Conservation (phyloP, 2,113 vertebrate species). For the Coptodon rendalli region DNA sequence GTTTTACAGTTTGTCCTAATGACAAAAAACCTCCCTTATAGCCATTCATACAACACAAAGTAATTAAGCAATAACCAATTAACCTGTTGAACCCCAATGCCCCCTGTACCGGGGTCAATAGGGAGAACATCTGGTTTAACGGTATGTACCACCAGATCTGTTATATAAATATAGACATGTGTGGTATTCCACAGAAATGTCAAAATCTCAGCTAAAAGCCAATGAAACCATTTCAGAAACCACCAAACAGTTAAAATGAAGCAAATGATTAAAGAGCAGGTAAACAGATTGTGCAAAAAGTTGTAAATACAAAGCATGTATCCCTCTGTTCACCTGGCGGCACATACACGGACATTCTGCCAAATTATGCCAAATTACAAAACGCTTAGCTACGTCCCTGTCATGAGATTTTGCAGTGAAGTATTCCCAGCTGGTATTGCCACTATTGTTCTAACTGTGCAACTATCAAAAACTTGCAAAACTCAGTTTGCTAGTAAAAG, state of each 20-base stretch:
- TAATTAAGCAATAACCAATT: background rate
- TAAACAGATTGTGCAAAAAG: background rate
- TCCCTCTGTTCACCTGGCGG: background rate
- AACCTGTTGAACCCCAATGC: background rate
- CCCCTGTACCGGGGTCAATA: background rate
- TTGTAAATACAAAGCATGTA: background rate
- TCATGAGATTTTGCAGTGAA: background rate
- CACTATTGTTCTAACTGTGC: background rate
- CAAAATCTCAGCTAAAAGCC: background rate
- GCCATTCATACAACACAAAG: rapidly evolving
- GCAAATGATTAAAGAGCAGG: background rate
- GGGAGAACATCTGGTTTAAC: background rate
- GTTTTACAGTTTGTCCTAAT: background rate
- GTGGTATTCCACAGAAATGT: background rate
- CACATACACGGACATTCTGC: background rate
- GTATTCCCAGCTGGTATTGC: background rate
- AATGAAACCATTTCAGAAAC: background rate
- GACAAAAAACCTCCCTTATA: background rate
- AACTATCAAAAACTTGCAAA: background rate
- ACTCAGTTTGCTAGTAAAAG: background rate
- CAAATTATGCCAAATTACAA: background rate
- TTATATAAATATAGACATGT: background rate
- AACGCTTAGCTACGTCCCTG: background rate
- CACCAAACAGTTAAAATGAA: background rate
- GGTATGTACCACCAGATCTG: background rate